These are phyloP conservation scores for Hippopotamyrus pictus DNA, from an alignment of 2,797 vertebrate species.

Conservation along the genomic window DNA sequence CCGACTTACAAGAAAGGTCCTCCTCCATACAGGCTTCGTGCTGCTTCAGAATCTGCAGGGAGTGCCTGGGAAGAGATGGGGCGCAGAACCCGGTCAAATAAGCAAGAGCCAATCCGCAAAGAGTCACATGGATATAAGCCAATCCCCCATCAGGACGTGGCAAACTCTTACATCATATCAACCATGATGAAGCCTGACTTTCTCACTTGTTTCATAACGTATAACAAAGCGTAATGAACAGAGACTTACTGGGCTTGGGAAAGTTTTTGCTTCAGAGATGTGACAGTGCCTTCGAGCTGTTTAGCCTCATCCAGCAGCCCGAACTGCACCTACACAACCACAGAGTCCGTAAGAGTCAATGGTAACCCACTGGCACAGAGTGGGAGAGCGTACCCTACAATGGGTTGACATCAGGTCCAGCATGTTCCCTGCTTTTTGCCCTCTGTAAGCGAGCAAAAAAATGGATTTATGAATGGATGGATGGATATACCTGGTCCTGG, in stretches of 20 bases:
- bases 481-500: constrained; percentile 71
- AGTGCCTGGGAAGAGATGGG: constrained; percentile 39
- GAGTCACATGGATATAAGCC: not conserved
- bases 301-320: constrained; percentile 74
- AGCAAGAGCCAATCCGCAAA: not conserved
- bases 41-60: constrained; percentile 60
- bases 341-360: not conserved
- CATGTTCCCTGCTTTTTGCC: not conserved
- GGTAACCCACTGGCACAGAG: not conserved
- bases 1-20: constrained; percentile 58
- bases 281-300: constrained; percentile 71
- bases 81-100: not conserved
- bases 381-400: not conserved
- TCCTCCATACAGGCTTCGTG: constrained; percentile 55
- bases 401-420: not conserved
- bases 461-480: not conserved
- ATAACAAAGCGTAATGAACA: not conserved
- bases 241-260: constrained; percentile 76
- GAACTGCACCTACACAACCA: constrained; percentile 67
- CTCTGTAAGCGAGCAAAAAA: not conserved
- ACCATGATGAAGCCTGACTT: not conserved
- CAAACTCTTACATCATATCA: not conserved
- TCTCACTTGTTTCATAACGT: not conserved
- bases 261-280: constrained; percentile 69
- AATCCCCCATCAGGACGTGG: not conserved